A percentile compares a stretch with the other conserved stretches of the same genome.
Evolutionary conservation across 1,140 invertebrate species (phyloP).

Genomic region (Macrosteles quadrilineatus): DNA sequence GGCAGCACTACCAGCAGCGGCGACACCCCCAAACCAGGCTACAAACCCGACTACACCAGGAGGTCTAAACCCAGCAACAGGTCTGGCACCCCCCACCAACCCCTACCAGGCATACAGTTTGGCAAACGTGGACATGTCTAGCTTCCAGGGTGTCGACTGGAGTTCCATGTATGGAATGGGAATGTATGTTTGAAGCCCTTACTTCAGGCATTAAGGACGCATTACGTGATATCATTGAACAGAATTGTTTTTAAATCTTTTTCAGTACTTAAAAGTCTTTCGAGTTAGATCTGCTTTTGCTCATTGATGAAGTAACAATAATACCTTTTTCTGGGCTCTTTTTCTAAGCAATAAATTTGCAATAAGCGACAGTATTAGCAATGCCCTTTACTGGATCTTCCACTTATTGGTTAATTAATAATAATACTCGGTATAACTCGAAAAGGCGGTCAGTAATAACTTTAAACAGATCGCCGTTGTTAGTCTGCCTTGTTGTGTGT

Average conservation of each 20-base stretch:
- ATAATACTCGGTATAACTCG: constrained; percentile 48
- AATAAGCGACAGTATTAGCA: constrained; percentile 40
- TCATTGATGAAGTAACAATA: constrained; percentile 25
- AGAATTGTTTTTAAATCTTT: constrained; percentile 15
- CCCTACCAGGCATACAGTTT: constrained; percentile 78
- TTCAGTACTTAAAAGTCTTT: constrained; percentile 28
- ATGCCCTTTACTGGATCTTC: constrained; percentile 37
- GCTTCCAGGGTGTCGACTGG: constrained; percentile 89
- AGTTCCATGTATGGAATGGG: constrained; percentile 86
- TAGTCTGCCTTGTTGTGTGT: constrained; percentile 34
- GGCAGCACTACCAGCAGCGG: constrained; percentile 56
- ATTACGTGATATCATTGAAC: too few relatives aligned
- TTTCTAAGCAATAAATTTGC: constrained; percentile 44
- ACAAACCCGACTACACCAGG: constrained; percentile 51
- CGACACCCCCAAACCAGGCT: constrained; percentile 53
- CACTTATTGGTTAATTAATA: constrained; percentile 24
- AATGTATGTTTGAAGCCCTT: constrained; percentile 76
- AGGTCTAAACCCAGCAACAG: constrained; percentile 56
- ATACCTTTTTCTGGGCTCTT: constrained; percentile 22
- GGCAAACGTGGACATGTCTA: constrained; percentile 86
- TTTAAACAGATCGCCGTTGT: constrained; percentile 36
- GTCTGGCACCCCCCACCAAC: constrained; percentile 60
- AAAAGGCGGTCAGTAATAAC: constrained; percentile 47
- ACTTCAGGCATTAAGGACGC: background rate
- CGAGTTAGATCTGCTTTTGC: constrained; percentile 28